phyloP scores from a whole-genome alignment of 2,888 invertebrate genomes.

The Seira musarum region DNA sequence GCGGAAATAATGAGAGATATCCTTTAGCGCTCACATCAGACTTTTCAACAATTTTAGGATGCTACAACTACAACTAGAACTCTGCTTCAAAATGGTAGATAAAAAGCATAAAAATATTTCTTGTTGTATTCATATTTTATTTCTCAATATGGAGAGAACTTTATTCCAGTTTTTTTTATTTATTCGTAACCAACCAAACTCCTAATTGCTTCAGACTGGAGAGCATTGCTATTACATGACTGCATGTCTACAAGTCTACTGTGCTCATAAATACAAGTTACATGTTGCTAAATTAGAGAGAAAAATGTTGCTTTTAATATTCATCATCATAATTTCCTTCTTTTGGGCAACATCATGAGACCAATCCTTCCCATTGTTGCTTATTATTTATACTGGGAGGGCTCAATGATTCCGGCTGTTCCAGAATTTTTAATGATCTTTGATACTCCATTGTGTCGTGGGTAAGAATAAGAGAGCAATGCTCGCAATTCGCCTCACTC shows the following conservation, averaged over 20 bases:
- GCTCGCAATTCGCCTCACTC: background rate
- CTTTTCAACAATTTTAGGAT: conserved; percentile 51
- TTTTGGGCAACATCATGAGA: background rate
- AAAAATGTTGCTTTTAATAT: conserved; percentile 18
- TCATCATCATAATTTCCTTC: conserved; percentile 1
- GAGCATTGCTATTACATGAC: too few species aligned
- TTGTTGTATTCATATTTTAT: too few species aligned
- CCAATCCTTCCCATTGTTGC: background rate
- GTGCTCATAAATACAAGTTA: background rate
- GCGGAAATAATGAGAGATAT: conserved; percentile 67
- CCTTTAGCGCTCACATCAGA: conserved; percentile 55
- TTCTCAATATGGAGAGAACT: too few species aligned
- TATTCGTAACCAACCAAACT: too few species aligned
- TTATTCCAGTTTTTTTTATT: too few species aligned
- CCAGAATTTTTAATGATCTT: background rate
- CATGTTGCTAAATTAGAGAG: background rate
- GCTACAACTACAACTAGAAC: conserved; percentile 19
- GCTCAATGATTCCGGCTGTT: background rate
- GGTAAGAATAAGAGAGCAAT: background rate
- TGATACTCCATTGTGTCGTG: background rate
- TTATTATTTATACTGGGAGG: background rate
- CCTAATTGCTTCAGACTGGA: too few species aligned
- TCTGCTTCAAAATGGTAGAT: too few species aligned
- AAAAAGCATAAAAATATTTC: too few species aligned
- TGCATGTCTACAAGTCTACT: too few species aligned